Base-by-base conservation (phyloP, 1,140 invertebrate species). In the Drosophila parabipectinata region DNA sequence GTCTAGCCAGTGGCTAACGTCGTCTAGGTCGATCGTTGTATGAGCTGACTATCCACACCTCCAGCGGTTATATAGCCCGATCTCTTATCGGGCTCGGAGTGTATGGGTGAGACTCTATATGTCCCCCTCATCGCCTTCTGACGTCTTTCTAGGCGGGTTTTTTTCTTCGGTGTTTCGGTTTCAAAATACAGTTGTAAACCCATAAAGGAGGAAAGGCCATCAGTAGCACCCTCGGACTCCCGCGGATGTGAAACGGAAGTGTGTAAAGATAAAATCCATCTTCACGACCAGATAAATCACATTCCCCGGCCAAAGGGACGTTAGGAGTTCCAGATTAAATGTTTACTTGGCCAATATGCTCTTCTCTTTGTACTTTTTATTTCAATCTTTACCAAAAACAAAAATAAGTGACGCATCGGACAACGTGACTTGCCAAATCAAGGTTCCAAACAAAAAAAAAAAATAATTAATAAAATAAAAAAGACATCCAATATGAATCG, bases 171-270 rank as follows among this genome's bases (percentile, higher is more conserved):
- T 6, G 1, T 39, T 64, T 54, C 8, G 53, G 55, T 63, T 64
- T 61, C 77, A 85, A 87, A 85, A 85, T 82, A 85, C 64, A 82
- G 78, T 87, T 87, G 82, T 87, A 87, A 88, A 88, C 64, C 79
- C 55, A 72, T 85, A 77, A 84, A 82, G 52, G 8, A 21, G 30
- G 4, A 26, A 45, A 44, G 55, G 57, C 63, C 68, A 60, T 62
- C 57, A 54, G 41, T 58, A 10, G 15, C 57, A 37, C 30, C 21
- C 53, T 26, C 41, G n/a, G 12, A 10, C 45, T n/a, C 44, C 77
- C 83, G 53, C 74, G 60, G 59, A 88, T 73, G 30, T 87, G 83
- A 89, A 88, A 88, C 83, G 83, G 83, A 88, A 88, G 84, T 88
- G 54, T 83, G 76, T 88, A 88, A 89, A 88, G 83, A 88, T 87